Base-by-base conservation (phyloP, 2,797 vertebrate species). In the Tenualosa ilisha region DNA sequence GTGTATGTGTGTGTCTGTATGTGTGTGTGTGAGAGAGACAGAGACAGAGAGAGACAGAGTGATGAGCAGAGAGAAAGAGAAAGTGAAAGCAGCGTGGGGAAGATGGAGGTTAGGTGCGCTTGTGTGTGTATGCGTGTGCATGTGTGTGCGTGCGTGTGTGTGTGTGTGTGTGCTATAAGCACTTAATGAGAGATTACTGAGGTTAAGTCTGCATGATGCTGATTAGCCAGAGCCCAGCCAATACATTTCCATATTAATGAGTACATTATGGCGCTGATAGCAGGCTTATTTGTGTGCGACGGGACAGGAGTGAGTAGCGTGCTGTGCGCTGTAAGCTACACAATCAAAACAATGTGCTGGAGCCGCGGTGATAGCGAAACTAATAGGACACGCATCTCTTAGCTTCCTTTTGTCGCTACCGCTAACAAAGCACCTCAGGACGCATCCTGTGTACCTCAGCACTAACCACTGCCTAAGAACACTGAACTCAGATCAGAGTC, bases 161-260 rank as follows among this genome's bases (percentile, higher is more conserved):
- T 59, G 54, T 59, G 54, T 22, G 54, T 59, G 54, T 22, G 6
- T 59, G 63, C 11, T 65, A 24, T 65, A 65, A 65, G 63, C 63
- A 65, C 24, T 65, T 65, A 65, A 65, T 65, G 63, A 31, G 24
- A 65, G 63, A 31, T 65, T 65, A 65, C 63, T 31, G 63, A 65
- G 63, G 63, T 59, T 59, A 65, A 65, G 63, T 65, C 63, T 65
- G 63, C 63, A 65, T 65, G 63, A 31, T 65, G 63, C 63, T 65
- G 63, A 65, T 65, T 65, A 65, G 61, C 61, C 61, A 65, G 1
- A 26, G 61, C 61, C 24, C 61, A 65, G 24, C n/a, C 61, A 26
- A 65, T 31, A 11, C 63, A 65, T 65, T 65, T 65, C 24, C 63
- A 65, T 65, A 65, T 31, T 31, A 65, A 31, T 65, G 63, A n/a